phyloP scores from a whole-genome alignment of 2,888 invertebrate species.

The Mesopsocus fuscifrons region DNA sequence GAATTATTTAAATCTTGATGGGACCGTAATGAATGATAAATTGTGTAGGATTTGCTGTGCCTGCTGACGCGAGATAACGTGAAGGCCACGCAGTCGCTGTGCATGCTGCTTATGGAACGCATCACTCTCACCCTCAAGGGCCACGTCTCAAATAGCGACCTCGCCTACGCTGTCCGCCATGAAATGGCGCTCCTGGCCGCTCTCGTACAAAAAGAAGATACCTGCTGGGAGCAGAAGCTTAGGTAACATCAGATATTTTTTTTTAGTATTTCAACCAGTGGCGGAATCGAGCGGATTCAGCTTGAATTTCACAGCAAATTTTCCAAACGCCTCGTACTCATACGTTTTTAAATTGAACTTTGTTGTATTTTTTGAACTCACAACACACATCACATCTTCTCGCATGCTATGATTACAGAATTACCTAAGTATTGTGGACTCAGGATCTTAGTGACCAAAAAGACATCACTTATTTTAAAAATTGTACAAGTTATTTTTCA shows the following conservation, averaged over 20 bases:
- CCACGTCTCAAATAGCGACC: slow-evolving; percentile 51
- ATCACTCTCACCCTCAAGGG: slow-evolving; percentile 66
- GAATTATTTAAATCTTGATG: no score
- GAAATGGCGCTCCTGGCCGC: slow-evolving; percentile 77
- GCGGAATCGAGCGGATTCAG: no score
- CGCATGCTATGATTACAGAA: no score
- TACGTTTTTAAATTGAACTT: not conserved
- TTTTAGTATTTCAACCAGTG: no score
- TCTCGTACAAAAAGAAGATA: slow-evolving; percentile 78
- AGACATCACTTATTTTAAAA: no score
- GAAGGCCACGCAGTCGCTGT: slow-evolving; percentile 63
- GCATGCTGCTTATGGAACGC: slow-evolving; percentile 59
- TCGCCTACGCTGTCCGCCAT: slow-evolving; percentile 62
- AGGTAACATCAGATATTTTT: slow-evolving; percentile 24
- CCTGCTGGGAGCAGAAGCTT: slow-evolving; percentile 86
- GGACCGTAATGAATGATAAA: no score
- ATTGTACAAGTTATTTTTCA: slow-evolving; percentile 8
- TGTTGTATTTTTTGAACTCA: no score
- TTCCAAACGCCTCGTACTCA: not conserved
- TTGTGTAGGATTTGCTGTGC: slow-evolving; percentile 66
- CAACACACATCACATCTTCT: no score
- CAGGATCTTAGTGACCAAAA: no score
- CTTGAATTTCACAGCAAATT: not conserved
- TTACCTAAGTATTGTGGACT: no score
- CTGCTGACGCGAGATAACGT: slow-evolving; percentile 74